Percentiles rank a stretch among this genome's conserved stretches.
Conservation (phyloP, 2,797 vertebrate species). For the Lacerta agilis region DNA sequence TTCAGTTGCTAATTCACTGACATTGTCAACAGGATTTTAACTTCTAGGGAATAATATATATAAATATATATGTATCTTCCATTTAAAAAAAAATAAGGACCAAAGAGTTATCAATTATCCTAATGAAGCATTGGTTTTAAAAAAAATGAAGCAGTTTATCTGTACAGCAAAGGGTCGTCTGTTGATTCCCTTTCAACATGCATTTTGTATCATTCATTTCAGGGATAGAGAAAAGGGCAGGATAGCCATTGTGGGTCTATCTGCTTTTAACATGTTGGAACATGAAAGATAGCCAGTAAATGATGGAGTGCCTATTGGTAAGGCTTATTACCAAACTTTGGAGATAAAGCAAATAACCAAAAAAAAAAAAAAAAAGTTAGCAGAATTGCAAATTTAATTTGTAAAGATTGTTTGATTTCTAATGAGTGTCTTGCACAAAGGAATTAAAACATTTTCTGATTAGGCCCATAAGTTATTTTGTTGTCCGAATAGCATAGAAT, state of each 20-base stretch:
- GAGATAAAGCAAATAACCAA: constrained; percentile 83
- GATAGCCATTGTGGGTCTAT: constrained; percentile 33
- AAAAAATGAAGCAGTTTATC: constrained; percentile 51
- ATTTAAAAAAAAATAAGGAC: constrained; percentile 72
- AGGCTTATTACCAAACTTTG: constrained; percentile 84
- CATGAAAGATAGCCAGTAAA: constrained; percentile 64
- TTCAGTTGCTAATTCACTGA: constrained; percentile 70
- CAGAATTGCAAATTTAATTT: constrained; percentile 64
- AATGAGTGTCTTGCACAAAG: constrained; percentile 70
- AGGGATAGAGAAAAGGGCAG: constrained; percentile 39
- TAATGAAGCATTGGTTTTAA: constrained; percentile 65
- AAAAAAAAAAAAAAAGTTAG: constrained; percentile 53
- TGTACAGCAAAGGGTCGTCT: constrained; percentile 48
- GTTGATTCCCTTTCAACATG: constrained; percentile 53
- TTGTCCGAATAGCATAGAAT: constrained; percentile 74
- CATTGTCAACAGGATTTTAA: constrained; percentile 67
- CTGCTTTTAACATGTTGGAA: constrained; percentile 59
- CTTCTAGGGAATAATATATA: constrained; percentile 46
- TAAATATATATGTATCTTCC: constrained; percentile 72
- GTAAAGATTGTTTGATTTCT: constrained; percentile 72
- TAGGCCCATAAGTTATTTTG: constrained; percentile 78
- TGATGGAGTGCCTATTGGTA: constrained; percentile 77
- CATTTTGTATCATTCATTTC: constrained; percentile 45
- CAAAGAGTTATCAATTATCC: constrained; percentile 79
- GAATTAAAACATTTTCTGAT: constrained; percentile 75